These are phyloP conservation scores for Melieria picta DNA, from an alignment of 2,888 invertebrate genomes.

Conservation along the genomic window DNA sequence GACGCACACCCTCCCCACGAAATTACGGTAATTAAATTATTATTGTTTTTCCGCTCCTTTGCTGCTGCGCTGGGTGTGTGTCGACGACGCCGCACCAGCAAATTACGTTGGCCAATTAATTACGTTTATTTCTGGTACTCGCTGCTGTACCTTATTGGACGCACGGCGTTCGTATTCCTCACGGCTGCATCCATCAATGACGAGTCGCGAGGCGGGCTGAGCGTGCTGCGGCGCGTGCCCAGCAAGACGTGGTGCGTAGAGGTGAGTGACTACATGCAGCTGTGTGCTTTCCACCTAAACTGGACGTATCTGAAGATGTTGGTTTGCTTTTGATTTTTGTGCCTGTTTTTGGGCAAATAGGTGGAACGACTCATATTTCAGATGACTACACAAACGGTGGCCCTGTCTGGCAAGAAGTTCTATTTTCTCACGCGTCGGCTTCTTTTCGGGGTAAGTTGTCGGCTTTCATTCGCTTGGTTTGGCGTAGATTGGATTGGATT, in stretches of 20 bases:
- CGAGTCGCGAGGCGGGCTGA: constrained; percentile 68
- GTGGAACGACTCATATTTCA: constrained; percentile 71
- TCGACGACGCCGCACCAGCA: constrained; percentile 45
- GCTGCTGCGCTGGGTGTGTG: no score
- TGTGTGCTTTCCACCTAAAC: no score
- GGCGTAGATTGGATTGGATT: no score
- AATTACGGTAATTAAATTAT: no score
- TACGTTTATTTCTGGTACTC: constrained; percentile 70
- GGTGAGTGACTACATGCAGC: constrained; percentile 38
- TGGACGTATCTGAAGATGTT: no score
- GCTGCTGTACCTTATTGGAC: constrained; percentile 68
- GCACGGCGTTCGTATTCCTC: constrained; percentile 69
- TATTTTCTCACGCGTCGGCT: constrained; percentile 71
- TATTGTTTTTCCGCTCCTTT: no score
- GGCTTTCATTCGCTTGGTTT: no score
- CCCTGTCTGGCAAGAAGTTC: constrained; percentile 72
- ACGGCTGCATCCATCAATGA: constrained; percentile 70
- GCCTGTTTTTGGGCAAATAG: constrained; percentile 54
- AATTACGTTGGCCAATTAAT: constrained; percentile 65
- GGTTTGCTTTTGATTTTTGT: no score
- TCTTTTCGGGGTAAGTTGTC: constrained; percentile 69
- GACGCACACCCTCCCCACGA: no score
- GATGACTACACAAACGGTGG: constrained; percentile 69
- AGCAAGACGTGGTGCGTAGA: constrained; percentile 60
- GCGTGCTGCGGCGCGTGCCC: constrained; percentile 65